Evolutionary conservation across 1,140 invertebrate species (phyloP).

Genomic region (Argopecten irradians): DNA sequence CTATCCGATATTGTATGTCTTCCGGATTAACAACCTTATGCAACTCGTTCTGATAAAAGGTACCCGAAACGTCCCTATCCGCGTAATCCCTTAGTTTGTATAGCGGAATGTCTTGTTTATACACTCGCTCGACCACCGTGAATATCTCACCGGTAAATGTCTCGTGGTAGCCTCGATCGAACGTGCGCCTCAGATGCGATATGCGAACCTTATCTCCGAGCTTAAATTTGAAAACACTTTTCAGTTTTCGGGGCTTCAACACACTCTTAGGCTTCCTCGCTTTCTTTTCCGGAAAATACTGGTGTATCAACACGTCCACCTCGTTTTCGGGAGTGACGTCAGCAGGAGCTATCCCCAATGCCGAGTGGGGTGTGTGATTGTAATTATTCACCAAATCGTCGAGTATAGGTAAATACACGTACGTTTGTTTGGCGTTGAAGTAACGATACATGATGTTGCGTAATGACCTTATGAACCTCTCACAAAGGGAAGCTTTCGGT

Average conservation of each 20-base stretch:
- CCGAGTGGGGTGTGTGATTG: constrained; percentile 36
- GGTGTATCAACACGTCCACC: neutral
- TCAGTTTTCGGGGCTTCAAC: constrained; percentile 7
- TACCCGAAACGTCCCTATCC: constrained; percentile 33
- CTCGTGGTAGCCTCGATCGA: constrained; percentile 47
- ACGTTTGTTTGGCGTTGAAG: constrained; percentile 19
- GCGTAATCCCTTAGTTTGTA: constrained; percentile 44
- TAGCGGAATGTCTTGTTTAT: constrained; percentile 30
- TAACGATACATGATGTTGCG: no score
- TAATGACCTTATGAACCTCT: no score
- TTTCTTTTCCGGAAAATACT: neutral
- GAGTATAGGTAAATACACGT: constrained; percentile 34
- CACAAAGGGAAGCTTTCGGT: no score
- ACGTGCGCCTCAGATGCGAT: constrained; percentile 34
- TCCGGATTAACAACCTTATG: constrained; percentile 28
- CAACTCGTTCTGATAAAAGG: constrained; percentile 47
- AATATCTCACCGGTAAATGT: constrained; percentile 51
- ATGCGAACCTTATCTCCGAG: constrained; percentile 44
- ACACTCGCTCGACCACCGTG: constrained; percentile 34
- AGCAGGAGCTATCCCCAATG: constrained; percentile 15
- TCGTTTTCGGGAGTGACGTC: constrained; percentile 31
- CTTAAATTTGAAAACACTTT: constrained; percentile 38
- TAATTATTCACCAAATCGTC: constrained; percentile 36
- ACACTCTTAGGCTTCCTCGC: neutral
- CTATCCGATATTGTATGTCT: neutral